Evolutionary conservation across 2,113 vertebrate species (phyloP).

Genomic region (Alligator mississippiensis): DNA sequence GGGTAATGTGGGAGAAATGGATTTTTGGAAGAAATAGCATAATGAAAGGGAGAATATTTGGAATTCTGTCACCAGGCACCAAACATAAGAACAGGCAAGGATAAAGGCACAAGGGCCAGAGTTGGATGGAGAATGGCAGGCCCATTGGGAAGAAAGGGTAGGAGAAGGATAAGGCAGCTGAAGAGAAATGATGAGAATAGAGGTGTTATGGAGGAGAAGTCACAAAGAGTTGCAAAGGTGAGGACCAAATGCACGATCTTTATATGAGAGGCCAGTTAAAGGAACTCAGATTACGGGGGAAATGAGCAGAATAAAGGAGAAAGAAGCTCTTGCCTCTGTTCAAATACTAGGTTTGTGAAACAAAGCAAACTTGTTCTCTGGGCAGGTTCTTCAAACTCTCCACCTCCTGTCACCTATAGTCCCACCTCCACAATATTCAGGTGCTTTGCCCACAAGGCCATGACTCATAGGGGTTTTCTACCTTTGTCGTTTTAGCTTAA

Average conservation of each 20-base stretch:
- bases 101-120: background rate
- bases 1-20: background rate
- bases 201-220: no score
- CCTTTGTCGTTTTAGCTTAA: background rate
- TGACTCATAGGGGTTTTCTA: background rate
- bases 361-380: background rate
- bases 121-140: background rate
- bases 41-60: background rate
- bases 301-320: background rate
- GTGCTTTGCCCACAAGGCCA: background rate
- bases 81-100: background rate
- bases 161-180: background rate
- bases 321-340: background rate
- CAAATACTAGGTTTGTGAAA: rapidly evolving
- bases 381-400: rapidly evolving
- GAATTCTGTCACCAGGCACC: background rate
- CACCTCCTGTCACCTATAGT: background rate
- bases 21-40: background rate
- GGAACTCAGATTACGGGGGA: background rate
- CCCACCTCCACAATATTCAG: background rate
- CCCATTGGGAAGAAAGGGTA: background rate
- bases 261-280: background rate
- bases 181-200: background rate
- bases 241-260: background rate
- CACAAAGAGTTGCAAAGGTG: rapidly evolving